Base-by-base conservation (phyloP, 1,140 invertebrate genomes). In the Spodoptera frugiperda region DNA sequence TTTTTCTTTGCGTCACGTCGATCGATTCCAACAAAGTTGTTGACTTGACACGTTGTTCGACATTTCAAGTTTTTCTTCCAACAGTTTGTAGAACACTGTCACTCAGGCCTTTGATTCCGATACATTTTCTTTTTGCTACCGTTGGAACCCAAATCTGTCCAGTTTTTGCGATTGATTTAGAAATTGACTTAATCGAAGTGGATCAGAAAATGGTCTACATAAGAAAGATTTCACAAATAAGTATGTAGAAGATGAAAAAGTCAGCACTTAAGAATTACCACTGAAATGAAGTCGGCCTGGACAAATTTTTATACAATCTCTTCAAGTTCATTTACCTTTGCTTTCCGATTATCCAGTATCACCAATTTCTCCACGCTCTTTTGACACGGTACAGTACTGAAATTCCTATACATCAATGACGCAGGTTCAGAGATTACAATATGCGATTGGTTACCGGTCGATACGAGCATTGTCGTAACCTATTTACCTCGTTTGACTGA, bases 381-480 rank as follows among this genome's bases (percentile, higher is more conserved):
- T 46, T 19, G 33, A 5, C 33, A 17, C 11, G 44, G 2, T 33
- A 44, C 0, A 30, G 59, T 44, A 63, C n/a, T 44, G 11, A 33
- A 17, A 63, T 9, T 63, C 33, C 1, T 10, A 63, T 63, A 63
- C 33, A 63, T 63, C 59, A 44, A 44, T 17, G 33, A 25, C 30
- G 33, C 33, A 33, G 15, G 33, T 63, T 63, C 59, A 63, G 44
- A 63, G 59, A 63, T 63, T 63, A 63, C 33, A 44, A 63, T 63
- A 19, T 46, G 44, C 33, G 33, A 63, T 63, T 63, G 59, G 14
- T 44, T 17, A 15, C 15, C 59, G 59, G 44, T 63, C 33, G 59
- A 63, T 63, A 63, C 21, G 21, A 57, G 59, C 59, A 63, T 44
- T 63, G 59, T 63, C 33, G 59, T 63, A 63, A 63, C 59, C 59